Conservation (phyloP, 2,113 vertebrate species). For the Callospermophilus lateralis region DNA sequence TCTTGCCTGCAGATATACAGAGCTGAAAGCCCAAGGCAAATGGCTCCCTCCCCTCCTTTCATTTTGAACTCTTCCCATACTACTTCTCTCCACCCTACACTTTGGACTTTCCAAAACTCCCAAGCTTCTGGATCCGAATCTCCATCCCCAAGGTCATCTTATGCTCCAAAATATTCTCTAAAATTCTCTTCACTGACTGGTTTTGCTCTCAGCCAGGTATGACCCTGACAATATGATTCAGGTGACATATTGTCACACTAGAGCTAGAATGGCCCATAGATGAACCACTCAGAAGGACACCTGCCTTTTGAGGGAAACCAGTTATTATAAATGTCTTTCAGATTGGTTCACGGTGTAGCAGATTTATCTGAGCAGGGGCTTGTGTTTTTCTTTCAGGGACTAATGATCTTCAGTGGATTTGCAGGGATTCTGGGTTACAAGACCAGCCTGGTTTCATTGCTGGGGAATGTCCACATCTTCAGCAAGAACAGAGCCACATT, state of each 20-base stretch:
- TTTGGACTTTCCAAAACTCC: background rate
- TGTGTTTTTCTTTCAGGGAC: background rate
- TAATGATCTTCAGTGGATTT: background rate
- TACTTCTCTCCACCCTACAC: background rate
- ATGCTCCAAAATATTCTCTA: background rate
- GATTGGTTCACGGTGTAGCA: background rate
- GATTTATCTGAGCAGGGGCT: background rate
- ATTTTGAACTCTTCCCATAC: background rate
- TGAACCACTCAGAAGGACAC: background rate
- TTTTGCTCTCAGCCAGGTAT: background rate
- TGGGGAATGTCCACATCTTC: background rate
- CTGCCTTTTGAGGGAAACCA: background rate
- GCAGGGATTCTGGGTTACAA: background rate
- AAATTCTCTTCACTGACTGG: background rate
- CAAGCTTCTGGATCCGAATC: background rate
- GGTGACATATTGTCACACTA: background rate
- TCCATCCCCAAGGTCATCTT: background rate
- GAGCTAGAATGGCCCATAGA: background rate
- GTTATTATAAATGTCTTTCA: background rate
- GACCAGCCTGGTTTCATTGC: background rate
- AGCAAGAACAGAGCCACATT: background rate
- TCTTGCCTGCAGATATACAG: background rate
- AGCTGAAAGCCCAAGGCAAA: background rate
- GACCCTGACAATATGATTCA: background rate
- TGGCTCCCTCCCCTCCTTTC: fast-evolving